These are phyloP conservation scores for Elymnias hypermnestra DNA, from an alignment of 1,140 invertebrate genomes.

Conservation along the genomic window DNA sequence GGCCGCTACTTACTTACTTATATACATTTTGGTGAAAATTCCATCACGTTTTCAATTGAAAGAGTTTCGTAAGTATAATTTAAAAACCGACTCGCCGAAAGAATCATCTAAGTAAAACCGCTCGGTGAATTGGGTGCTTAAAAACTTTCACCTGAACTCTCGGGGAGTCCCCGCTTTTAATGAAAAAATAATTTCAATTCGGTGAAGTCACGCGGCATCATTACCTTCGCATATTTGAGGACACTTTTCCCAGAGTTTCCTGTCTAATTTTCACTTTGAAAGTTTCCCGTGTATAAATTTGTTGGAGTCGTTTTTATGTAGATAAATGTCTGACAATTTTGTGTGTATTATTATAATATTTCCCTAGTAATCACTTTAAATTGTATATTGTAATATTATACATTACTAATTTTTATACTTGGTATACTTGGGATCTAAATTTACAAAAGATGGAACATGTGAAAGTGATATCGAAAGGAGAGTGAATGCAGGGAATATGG, in stretches of 20 bases:
- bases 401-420: too few relatives aligned
- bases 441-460: too few relatives aligned
- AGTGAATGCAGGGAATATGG: too few relatives aligned
- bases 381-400: too few relatives aligned
- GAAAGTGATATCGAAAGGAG: too few relatives aligned
- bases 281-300: slow-evolving; percentile 13
- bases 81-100: slow-evolving; percentile 25
- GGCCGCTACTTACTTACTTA: too few relatives aligned
- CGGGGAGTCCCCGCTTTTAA: slow-evolving; percentile 46
- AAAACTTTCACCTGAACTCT: slow-evolving; percentile 45
- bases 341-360: too few relatives aligned
- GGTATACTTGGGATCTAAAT: too few relatives aligned
- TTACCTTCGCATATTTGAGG: slow-evolving; percentile 53
- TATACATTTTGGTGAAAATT: not conserved
- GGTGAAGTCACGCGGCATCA: slow-evolving; percentile 45
- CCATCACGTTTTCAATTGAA: not conserved
- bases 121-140: slow-evolving; percentile 46
- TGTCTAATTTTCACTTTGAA: slow-evolving; percentile 14
- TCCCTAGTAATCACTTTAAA: too few relatives aligned
- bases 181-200: slow-evolving; percentile 71
- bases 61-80: slow-evolving; percentile 6
- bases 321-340: too few relatives aligned
- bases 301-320: too few relatives aligned
- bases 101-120: slow-evolving; percentile 39
- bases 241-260: slow-evolving; percentile 23